phyloP scores from a whole-genome alignment of 2,888 invertebrate genomes.

The Cheilosia variabilis region DNA sequence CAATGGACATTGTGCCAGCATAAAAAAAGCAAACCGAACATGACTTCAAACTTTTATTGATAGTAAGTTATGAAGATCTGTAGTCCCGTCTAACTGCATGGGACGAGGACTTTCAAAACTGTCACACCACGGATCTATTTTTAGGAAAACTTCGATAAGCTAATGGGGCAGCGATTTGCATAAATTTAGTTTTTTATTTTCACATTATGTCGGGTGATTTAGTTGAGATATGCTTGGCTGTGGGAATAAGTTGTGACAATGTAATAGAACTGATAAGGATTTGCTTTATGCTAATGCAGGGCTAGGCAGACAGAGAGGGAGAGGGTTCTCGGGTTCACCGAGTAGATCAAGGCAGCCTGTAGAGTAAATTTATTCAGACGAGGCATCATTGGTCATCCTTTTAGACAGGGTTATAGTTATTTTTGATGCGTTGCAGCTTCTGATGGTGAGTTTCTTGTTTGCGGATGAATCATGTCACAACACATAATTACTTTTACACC shows the following conservation, averaged over 20 bases:
- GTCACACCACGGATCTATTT: conserved; percentile 46
- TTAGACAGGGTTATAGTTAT: too few relatives aligned
- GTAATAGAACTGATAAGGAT: conserved; percentile 21
- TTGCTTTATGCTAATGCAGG: conserved; percentile 28
- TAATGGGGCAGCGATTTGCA: conserved; percentile 30
- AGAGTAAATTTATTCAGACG: too few relatives aligned
- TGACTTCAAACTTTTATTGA: conserved; percentile 26
- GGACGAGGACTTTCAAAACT: conserved; percentile 18
- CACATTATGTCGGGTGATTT: conserved; percentile 25
- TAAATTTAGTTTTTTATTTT: conserved; percentile 28
- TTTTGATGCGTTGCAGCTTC: too few relatives aligned
- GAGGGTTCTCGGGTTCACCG: too few relatives aligned
- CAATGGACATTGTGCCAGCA: background rate
- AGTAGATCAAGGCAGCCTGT: too few relatives aligned
- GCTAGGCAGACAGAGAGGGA: too few relatives aligned
- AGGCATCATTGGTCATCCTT: too few relatives aligned
- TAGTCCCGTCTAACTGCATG: conserved; percentile 10
- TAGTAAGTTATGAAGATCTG: conserved; percentile 61
- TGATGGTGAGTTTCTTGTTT: too few relatives aligned
- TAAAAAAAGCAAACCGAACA: background rate
- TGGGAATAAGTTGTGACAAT: background rate
- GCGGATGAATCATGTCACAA: too few relatives aligned
- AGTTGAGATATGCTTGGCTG: conserved; percentile 1
- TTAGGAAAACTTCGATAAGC: conserved; percentile 54
- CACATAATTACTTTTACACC: too few relatives aligned